Evolutionary conservation across 2,888 invertebrate genomes (phyloP).

Genomic region (Thyatira batis): DNA sequence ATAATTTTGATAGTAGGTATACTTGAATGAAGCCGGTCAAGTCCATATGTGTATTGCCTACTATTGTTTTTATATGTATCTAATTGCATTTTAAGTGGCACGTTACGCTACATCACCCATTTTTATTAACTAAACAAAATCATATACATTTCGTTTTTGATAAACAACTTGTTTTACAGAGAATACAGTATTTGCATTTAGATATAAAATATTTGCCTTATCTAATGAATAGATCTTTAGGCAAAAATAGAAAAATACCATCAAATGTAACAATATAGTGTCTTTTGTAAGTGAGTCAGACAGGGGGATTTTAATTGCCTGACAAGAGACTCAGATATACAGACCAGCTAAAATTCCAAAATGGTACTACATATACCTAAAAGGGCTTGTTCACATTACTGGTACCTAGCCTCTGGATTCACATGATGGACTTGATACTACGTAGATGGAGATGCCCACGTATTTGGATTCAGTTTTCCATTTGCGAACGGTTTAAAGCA

Average conservation of each 20-base stretch:
- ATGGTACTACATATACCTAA: slow-evolving; percentile 31
- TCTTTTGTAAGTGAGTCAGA: neutral
- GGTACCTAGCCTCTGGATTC: slow-evolving; percentile 12
- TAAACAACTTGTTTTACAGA: too few relatives aligned
- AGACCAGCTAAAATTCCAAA: slow-evolving; percentile 31
- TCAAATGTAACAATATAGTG: neutral
- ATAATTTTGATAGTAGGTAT: too few relatives aligned
- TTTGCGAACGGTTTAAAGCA: slow-evolving; percentile 30
- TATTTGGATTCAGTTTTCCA: slow-evolving; percentile 35
- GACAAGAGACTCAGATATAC: slow-evolving; percentile 13
- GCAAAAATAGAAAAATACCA: neutral
- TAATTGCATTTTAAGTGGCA: too few relatives aligned
- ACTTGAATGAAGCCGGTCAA: too few relatives aligned
- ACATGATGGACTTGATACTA: slow-evolving; percentile 18
- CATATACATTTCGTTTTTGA: too few relatives aligned
- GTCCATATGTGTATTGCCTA: too few relatives aligned
- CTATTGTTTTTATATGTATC: too few relatives aligned
- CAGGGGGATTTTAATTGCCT: neutral
- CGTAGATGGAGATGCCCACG: slow-evolving; percentile 32
- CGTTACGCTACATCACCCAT: too few relatives aligned
- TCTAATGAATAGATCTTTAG: too few relatives aligned
- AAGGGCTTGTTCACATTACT: slow-evolving; percentile 27
- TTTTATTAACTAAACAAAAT: too few relatives aligned
- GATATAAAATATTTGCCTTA: too few relatives aligned
- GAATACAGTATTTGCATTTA: too few relatives aligned